These are phyloP conservation scores for Cephus rjabovi DNA, from an alignment of 2,888 invertebrate species.

Conservation along the genomic window DNA sequence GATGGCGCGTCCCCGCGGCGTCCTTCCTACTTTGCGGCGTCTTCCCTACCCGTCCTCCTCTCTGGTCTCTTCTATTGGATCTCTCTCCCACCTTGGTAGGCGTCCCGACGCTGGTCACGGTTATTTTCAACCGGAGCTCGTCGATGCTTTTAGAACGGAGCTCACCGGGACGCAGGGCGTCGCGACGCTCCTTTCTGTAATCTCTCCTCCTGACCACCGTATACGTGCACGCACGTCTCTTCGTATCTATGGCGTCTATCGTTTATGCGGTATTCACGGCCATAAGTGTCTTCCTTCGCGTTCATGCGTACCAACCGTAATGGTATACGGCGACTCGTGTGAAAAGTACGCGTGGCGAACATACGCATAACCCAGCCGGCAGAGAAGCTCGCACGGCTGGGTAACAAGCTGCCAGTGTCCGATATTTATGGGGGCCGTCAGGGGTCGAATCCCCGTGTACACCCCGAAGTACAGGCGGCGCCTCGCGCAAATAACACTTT, in stretches of 20 bases:
- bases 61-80: slow-evolving; percentile 10
- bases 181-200: background rate
- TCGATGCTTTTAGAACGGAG: slow-evolving; percentile 11
- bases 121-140: slow-evolving; percentile 25
- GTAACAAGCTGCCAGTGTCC: slow-evolving; percentile 64
- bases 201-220: background rate
- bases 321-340: background rate
- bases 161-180: background rate
- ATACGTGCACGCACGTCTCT: background rate
- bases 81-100: slow-evolving; percentile 3
- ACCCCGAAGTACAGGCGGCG: slow-evolving; percentile 26
- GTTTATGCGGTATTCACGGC: background rate
- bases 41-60: background rate
- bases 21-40: background rate
- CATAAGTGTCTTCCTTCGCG: background rate
- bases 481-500: slow-evolving; percentile 47
- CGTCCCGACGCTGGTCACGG: slow-evolving; percentile 20
- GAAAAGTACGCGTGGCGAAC: background rate
- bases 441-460: slow-evolving; percentile 49
- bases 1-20: slow-evolving; percentile 22
- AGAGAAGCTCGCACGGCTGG: slow-evolving; percentile 52
- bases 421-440: slow-evolving; percentile 63
- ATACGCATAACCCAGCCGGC: background rate
- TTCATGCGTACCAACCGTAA: background rate
- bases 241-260: background rate